Conservation (phyloP, 1,140 invertebrate species). For the Drosophila tani region DNA sequence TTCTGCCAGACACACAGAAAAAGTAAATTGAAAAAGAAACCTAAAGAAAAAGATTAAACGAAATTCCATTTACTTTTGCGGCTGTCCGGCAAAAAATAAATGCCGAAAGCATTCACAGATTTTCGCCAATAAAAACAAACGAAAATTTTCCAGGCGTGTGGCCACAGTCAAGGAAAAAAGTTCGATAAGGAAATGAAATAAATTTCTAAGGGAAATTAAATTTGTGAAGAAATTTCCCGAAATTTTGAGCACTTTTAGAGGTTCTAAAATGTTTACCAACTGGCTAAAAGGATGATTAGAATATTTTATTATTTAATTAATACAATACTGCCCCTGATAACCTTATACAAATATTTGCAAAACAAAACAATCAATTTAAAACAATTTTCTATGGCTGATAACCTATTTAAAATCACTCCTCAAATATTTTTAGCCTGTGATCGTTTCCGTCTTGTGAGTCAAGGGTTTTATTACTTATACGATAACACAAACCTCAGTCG, state of each 20-base stretch:
- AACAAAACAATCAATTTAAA: slow-evolving; percentile 8
- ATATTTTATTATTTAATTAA: neutral
- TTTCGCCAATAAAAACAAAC: slow-evolving; percentile 21
- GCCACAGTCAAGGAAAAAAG: slow-evolving; percentile 38
- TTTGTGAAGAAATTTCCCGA: neutral
- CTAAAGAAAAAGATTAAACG: slow-evolving; percentile 16
- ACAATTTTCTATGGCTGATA: slow-evolving; percentile 4
- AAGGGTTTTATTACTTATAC: slow-evolving; percentile 19
- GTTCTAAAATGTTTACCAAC: neutral
- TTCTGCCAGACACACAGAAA: slow-evolving; percentile 41
- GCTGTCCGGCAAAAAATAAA: slow-evolving; percentile 5
- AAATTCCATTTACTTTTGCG: slow-evolving; percentile 39
- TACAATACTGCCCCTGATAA: neutral
- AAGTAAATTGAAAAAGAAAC: slow-evolving; percentile 22
- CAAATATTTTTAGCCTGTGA: slow-evolving; percentile 19
- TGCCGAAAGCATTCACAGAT: slow-evolving; percentile 38
- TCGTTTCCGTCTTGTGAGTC: slow-evolving; percentile 10
- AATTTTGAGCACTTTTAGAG: neutral
- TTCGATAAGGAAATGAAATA: slow-evolving; percentile 5
- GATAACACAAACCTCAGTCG: slow-evolving; percentile 28
- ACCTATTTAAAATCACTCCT: slow-evolving; percentile 1
- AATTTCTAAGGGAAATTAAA: no score
- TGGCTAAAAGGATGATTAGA: no score
- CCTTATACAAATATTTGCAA: neutral
- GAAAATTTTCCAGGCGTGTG: slow-evolving; percentile 57